These are phyloP conservation scores for Epinotia ramella DNA, from an alignment of 2,888 invertebrate species.

Conservation along the genomic window DNA sequence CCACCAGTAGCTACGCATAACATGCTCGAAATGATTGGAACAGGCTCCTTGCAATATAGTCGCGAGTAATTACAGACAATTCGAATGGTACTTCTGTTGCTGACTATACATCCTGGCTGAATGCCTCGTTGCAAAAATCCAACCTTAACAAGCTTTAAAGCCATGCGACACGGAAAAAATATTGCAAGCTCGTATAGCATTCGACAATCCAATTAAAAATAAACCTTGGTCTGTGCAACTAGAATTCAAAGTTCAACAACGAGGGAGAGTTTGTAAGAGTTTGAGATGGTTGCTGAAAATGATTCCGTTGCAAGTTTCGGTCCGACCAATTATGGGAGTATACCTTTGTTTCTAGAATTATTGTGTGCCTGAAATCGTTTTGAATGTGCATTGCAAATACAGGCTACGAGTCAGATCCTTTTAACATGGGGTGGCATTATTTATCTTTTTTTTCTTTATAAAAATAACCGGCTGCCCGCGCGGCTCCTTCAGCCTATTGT, in stretches of 20 bases:
- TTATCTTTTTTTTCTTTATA: too few relatives aligned
- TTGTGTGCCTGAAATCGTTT: neutral
- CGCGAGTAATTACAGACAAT: neutral
- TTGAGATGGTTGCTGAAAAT: neutral
- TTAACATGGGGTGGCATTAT: neutral
- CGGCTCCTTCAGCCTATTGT: too few relatives aligned
- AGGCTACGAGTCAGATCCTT: neutral
- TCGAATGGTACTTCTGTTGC: neutral
- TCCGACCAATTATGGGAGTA: slow-evolving; percentile 22
- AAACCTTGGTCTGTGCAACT: neutral
- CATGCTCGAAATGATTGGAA: neutral
- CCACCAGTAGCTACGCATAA: neutral
- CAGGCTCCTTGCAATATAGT: neutral
- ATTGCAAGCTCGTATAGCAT: neutral
- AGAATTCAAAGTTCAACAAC: neutral
- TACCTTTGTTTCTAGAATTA: slow-evolving; percentile 24
- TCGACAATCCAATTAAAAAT: neutral
- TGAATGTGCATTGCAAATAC: neutral
- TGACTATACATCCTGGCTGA: neutral
- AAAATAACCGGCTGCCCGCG: too few relatives aligned
- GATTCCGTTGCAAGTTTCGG: slow-evolving; percentile 6
- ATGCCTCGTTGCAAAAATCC: slow-evolving; percentile 8
- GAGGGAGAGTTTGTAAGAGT: neutral
- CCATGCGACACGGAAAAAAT: neutral
- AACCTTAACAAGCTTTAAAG: slow-evolving; percentile 22